Percentiles rank a stretch among this genome's conserved stretches.
Conservation (phyloP, 2,113 vertebrate species). For the Sinocyclocheilus grahami region DNA sequence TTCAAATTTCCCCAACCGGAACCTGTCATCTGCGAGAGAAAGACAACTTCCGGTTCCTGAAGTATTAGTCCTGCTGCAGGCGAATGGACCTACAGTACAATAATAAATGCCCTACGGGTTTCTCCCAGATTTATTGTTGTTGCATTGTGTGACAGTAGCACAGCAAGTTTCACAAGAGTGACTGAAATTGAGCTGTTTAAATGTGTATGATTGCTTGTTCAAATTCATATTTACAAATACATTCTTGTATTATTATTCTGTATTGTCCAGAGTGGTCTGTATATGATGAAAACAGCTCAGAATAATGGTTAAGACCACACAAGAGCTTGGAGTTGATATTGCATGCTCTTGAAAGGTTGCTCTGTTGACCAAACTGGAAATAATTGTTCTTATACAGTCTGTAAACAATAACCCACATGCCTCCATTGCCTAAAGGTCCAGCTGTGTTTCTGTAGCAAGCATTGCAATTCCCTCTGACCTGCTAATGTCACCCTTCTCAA, state of each 20-base stretch:
- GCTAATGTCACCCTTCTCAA: too few species aligned
- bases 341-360: not conserved
- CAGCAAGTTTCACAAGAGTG: not conserved
- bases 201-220: not conserved
- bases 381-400: too few species aligned
- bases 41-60: not conserved
- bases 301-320: too few species aligned
- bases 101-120: too few species aligned
- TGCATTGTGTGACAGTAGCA: too few species aligned
- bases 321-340: not conserved
- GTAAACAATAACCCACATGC: too few species aligned
- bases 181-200: not conserved
- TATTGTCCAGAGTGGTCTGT: not conserved
- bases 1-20: constrained; percentile 20
- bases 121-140: too few species aligned
- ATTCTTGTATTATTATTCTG: not conserved
- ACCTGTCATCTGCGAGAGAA: not conserved
- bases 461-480: too few species aligned
- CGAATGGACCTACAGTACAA: too few species aligned
- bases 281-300: not conserved
- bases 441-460: too few species aligned
- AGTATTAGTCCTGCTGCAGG: too few species aligned
- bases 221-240: not conserved
- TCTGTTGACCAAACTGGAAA: not conserved
- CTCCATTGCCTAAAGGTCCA: too few species aligned